Evolutionary conservation across 2,888 invertebrate genomes (phyloP).

Genomic region (Trissonchulus sp.): DNA sequence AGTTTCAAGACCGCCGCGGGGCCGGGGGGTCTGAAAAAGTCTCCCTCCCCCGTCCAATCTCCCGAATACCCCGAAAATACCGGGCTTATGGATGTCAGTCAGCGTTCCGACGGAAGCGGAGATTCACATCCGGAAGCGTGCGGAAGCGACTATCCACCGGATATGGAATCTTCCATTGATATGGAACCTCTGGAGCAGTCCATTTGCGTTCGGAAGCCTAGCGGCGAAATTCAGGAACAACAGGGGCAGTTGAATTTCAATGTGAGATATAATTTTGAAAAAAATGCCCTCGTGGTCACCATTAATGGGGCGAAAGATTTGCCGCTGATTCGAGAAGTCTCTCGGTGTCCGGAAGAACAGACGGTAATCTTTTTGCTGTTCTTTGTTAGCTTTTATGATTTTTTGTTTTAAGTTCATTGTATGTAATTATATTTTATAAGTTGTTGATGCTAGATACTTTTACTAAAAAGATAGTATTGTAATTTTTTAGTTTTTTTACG

Average conservation of each 20-base stretch:
- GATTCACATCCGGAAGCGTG: not conserved
- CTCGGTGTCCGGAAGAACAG: constrained; percentile 38
- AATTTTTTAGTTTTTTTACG: too few relatives aligned
- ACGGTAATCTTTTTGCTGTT: too few relatives aligned
- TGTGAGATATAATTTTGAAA: constrained; percentile 44
- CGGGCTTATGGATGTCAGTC: not conserved
- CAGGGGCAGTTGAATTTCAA: constrained; percentile 44
- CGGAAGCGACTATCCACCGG: not conserved
- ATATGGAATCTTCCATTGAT: not conserved
- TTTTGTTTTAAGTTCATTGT: too few relatives aligned
- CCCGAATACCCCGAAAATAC: constrained; percentile 37
- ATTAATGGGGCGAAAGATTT: constrained; percentile 45
- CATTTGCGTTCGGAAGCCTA: not conserved
- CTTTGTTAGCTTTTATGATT: too few relatives aligned
- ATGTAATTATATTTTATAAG: too few relatives aligned
- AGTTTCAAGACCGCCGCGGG: constrained; percentile 42
- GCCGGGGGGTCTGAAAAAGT: constrained; percentile 44
- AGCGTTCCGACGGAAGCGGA: not conserved
- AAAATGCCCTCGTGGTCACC: constrained; percentile 44
- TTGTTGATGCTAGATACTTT: too few relatives aligned
- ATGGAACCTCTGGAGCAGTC: not conserved
- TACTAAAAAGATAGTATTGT: too few relatives aligned
- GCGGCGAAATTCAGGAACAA: not conserved
- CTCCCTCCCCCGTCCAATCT: constrained; percentile 44
- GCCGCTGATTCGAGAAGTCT: constrained; percentile 36